Conservation (phyloP, 2,888 invertebrate species). For the Callinectes sapidus region DNA sequence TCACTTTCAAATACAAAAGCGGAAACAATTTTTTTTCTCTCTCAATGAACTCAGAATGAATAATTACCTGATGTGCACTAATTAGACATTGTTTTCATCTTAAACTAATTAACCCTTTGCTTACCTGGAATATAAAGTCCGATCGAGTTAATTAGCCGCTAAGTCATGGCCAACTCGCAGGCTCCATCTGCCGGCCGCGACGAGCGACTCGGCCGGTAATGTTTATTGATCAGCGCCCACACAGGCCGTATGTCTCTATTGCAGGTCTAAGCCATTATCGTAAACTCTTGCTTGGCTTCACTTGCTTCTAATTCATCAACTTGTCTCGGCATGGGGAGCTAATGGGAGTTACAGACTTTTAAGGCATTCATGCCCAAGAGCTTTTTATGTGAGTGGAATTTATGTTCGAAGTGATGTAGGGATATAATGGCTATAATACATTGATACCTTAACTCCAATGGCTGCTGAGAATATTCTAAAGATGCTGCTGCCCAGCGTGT, state of each 20-base stretch:
- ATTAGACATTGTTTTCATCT: conserved; percentile 40
- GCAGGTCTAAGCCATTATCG: conserved; percentile 22
- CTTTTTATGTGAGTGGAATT: neutral
- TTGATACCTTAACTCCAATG: conserved; percentile 8
- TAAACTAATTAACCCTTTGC: conserved; percentile 35
- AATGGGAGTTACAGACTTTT: neutral
- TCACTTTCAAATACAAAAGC: neutral
- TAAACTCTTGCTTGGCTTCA: neutral
- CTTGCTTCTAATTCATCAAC: conserved; percentile 28
- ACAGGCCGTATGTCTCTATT: conserved; percentile 4
- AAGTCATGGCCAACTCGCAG: conserved; percentile 21
- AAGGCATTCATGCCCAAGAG: conserved; percentile 10
- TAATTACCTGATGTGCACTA: neutral
- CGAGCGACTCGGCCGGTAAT: conserved; percentile 28
- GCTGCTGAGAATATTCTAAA: conserved; percentile 13
- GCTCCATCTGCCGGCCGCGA: conserved; percentile 14
- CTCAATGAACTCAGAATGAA: neutral
- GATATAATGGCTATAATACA: conserved; percentile 13
- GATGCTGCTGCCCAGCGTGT: conserved; percentile 10
- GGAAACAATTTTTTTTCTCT: neutral
- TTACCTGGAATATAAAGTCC: conserved; percentile 27
- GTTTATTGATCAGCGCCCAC: conserved; percentile 15
- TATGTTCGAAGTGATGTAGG: neutral
- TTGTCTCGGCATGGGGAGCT: neutral
- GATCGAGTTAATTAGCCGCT: conserved; percentile 41